Evolutionary conservation across 2,113 vertebrate genomes (phyloP), one percentile per base, ranked within the genome.

Genomic region (Centrocercus urophasianus): DNA sequence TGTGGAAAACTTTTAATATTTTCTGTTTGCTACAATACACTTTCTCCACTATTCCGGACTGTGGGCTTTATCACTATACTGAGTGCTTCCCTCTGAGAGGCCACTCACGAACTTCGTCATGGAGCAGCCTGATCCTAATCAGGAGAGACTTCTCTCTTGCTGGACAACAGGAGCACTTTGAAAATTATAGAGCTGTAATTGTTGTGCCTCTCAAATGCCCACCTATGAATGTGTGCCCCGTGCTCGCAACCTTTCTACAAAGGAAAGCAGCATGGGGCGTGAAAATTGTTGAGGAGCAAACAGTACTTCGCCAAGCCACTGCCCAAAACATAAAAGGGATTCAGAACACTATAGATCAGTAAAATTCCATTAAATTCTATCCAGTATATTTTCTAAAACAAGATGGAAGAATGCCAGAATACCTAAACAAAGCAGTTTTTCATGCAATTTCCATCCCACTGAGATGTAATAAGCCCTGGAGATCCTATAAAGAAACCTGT

Each of bases 391-490:
- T 88, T 91, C 89, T 89, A 74, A 91, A 95, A 74, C 69, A 93
- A 89, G 87, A 80, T 64, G 93, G 87, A 83, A 27, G 11, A 74
- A 6, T 43, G 93, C 94, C 95, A 93, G 85, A 96, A 86, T 83
- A 93, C 69, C 87, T 86, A 77, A 95, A 95, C 87, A 89, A 96
- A 95, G 89, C 88, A 63, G 14, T 34, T 87, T 88, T 92, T 67
- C 84, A 73, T 32, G 1, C 79, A 50, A 78, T 96, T 95, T 95
- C 94, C 64, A 95, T 77, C 91, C 87, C 82, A 83, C 89, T 83
- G 88, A 88, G 94, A 96, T 91, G 65, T 60, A 93, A 81, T 93
- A 96, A 96, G 72, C 84, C 24, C 82, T 81, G 79, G 91, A 95
- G 69, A 88, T 89, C 72, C 60, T 83, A 93, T 73, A 95, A 93